phyloP scores from a whole-genome alignment of 2,888 invertebrate species.

The Harpagoxenus sublaevis region DNA sequence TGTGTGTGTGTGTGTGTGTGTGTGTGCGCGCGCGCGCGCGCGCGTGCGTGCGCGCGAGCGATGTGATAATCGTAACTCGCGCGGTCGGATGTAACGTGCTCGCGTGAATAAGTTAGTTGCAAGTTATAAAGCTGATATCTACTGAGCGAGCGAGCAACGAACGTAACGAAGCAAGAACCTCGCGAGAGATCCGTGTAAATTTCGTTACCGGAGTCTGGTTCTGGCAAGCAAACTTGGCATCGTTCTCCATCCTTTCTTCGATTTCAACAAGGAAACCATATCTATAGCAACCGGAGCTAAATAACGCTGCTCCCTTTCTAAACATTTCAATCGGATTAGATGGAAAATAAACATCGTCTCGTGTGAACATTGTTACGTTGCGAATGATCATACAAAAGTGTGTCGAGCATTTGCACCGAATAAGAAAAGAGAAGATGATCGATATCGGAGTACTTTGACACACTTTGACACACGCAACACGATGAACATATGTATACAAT shows the following conservation, averaged over 20 bases:
- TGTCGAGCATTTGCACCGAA: neutral
- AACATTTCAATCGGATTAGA: conserved; percentile 7
- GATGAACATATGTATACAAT: neutral
- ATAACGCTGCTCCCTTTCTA: neutral
- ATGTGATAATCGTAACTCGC: conserved; percentile 1
- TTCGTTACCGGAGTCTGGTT: conserved; percentile 62
- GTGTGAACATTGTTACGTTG: neutral
- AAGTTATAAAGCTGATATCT: conserved; percentile 56
- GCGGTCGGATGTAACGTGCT: neutral
- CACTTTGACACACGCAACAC: neutral
- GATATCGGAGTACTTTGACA: neutral
- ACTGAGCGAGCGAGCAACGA: conserved; percentile 27
- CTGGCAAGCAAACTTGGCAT: conserved; percentile 63
- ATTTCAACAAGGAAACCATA: conserved; percentile 10
- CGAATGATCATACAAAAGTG: neutral
- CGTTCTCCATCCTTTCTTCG: conserved; percentile 49
- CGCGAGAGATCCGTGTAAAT: conserved; percentile 62
- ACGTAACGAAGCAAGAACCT: conserved; percentile 68
- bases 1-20: neutral
- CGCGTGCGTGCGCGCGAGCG: neutral
- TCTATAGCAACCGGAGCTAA: conserved; percentile 9
- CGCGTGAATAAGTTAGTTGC: conserved; percentile 31
- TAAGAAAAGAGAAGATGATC: neutral
- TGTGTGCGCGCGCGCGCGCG: neutral
- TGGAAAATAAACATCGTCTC: conserved; percentile 14